Percentiles rank a stretch among this genome's conserved stretches.
Conservation (phyloP, 2,113 vertebrate genomes). For the Abramis brama region DNA sequence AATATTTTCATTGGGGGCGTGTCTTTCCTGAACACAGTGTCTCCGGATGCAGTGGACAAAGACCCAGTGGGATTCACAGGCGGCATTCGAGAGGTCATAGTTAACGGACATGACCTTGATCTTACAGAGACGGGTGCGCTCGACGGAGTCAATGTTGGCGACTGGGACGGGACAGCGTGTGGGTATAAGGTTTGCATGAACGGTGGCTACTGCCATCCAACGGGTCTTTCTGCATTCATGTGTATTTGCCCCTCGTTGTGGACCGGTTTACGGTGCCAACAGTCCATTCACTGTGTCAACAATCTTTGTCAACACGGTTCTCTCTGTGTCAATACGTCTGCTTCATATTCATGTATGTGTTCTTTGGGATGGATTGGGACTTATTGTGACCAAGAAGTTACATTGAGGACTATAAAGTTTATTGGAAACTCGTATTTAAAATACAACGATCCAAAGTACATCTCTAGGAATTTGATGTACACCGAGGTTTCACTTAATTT, state of each 20-base stretch:
- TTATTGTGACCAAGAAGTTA: constrained; percentile 72
- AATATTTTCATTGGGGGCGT: constrained; percentile 84
- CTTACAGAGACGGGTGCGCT: constrained; percentile 77
- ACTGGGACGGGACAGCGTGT: constrained; percentile 85
- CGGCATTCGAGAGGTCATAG: constrained; percentile 75
- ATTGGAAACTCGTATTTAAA: constrained; percentile 82
- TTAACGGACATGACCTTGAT: constrained; percentile 80
- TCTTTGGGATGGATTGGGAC: constrained; percentile 79
- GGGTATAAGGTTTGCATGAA: constrained; percentile 84
- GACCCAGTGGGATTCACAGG: constrained; percentile 80
- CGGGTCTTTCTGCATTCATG: constrained; percentile 63
- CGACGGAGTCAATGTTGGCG: constrained; percentile 80
- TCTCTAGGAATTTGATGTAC: constrained; percentile 73
- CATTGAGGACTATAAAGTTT: constrained; percentile 76
- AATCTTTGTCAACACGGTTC: constrained; percentile 74
- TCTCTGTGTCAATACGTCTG: constrained; percentile 68
- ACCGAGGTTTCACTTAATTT: constrained; percentile 82
- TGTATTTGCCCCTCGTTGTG: constrained; percentile 78
- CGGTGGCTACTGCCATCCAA: constrained; percentile 70
- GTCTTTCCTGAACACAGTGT: constrained; percentile 75
- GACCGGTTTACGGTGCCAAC: constrained; percentile 77
- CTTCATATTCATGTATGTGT: constrained; percentile 80
- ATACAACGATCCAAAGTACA: constrained; percentile 77
- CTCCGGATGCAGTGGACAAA: constrained; percentile 73
- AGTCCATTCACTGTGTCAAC: constrained; percentile 73